A percentile compares a stretch with the other conserved stretches of the same genome.
Evolutionary conservation across 2,888 invertebrate species (phyloP).

Genomic region (Tanytarsus gracilentus): DNA sequence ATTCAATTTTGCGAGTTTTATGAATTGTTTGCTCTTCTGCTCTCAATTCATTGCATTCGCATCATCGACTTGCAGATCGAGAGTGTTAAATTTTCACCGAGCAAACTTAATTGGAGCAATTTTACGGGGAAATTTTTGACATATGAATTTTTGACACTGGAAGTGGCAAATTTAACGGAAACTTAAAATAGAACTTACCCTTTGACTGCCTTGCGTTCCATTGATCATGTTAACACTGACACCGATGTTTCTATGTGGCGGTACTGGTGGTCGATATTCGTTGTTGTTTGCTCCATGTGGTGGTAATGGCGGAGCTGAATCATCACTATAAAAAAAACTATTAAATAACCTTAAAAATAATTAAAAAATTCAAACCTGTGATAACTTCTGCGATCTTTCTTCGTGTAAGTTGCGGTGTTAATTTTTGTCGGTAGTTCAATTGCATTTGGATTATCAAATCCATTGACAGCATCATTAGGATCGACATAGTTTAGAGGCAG

Average conservation of each 20-base stretch:
- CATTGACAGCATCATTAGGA: slow-evolving; percentile 57
- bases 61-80: no score
- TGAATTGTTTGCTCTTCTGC: no score
- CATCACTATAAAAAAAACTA: no score
- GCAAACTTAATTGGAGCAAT: not conserved
- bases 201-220: slow-evolving; percentile 29
- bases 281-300: slow-evolving; percentile 49
- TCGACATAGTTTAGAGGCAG: slow-evolving; percentile 60
- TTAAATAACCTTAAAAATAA: not conserved
- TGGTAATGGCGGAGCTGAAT: slow-evolving; percentile 44
- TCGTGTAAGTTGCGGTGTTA: slow-evolving; percentile 64
- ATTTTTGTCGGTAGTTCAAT: slow-evolving; percentile 56
- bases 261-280: slow-evolving; percentile 80
- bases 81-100: no score
- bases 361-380: slow-evolving; percentile 36
- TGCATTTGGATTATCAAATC: slow-evolving; percentile 66
- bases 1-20: no score
- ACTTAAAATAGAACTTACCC: slow-evolving; percentile 25
- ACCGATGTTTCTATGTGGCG: slow-evolving; percentile 70
- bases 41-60: no score
- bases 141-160: no score
- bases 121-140: no score
- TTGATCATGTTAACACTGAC: slow-evolving; percentile 48
- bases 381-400: slow-evolving; percentile 45
- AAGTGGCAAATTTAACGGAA: not conserved